Percentiles rank a stretch among this genome's conserved stretches.
Evolutionary conservation across 2,113 vertebrate genomes (phyloP).

Genomic region (Fulica atra): DNA sequence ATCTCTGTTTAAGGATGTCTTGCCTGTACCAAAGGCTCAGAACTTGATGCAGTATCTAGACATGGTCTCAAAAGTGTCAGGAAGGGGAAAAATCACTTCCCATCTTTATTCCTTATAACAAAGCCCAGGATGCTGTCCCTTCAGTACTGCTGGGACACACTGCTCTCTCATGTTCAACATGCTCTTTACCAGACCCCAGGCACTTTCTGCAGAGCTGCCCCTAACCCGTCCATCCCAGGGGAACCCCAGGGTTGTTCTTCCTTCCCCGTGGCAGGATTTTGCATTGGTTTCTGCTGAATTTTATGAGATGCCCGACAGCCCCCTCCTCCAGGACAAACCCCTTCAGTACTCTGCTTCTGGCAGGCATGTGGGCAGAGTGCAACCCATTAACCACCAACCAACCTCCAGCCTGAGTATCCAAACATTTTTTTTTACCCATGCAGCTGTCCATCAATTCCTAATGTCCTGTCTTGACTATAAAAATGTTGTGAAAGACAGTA

Average conservation of each 20-base stretch:
- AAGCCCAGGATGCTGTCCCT: neutral
- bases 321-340: neutral
- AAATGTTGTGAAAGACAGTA: neutral
- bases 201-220: neutral
- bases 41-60: neutral
- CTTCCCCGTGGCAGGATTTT: neutral
- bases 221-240: neutral
- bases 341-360: neutral
- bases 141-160: neutral
- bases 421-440: neutral
- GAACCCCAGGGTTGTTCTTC: neutral
- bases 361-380: accelerated
- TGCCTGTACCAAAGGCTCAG: neutral
- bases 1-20: neutral
- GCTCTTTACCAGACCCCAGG: accelerated
- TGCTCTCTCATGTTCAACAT: accelerated
- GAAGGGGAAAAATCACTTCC: neutral
- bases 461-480: neutral
- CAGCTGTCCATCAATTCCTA: neutral
- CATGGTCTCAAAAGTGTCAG: neutral
- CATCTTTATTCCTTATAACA: neutral
- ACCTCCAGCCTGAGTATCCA: neutral
- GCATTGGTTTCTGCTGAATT: neutral
- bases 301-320: neutral
- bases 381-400: neutral